phyloP scores from a whole-genome alignment of 2,888 invertebrate species.

The Elaeidobius kamerunicus region DNA sequence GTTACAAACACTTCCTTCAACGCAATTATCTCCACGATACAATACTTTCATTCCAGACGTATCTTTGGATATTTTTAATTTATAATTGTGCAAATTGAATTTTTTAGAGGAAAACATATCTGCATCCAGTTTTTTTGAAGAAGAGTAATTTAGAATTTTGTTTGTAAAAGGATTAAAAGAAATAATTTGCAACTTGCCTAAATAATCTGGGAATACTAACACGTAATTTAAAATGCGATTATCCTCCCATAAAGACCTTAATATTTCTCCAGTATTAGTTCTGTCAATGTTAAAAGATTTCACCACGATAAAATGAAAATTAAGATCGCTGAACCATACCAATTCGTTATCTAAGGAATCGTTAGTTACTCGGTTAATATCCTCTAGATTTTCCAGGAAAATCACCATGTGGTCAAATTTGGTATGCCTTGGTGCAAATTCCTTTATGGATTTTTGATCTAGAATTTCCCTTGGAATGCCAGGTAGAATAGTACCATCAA shows the following conservation, averaged over 20 bases:
- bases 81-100: conserved; percentile 8
- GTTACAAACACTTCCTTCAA: conserved; percentile 12
- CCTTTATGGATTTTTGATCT: conserved; percentile 3
- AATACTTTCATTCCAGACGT: not conserved
- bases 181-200: conserved; percentile 1
- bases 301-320: conserved; percentile 8
- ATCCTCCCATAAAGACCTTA: conserved; percentile 7
- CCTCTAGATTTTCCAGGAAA: conserved; percentile 5
- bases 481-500: too few species aligned
- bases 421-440: not conserved
- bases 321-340: conserved; percentile 12
- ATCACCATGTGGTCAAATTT: conserved; percentile 13
- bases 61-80: conserved; percentile 10
- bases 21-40: conserved; percentile 1
- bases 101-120: conserved; percentile 1
- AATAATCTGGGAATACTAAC: not conserved
- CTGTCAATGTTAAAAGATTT: not conserved
- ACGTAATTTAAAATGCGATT: conserved; percentile 13
- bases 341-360: conserved; percentile 7
- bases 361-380: not conserved
- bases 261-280: not conserved
- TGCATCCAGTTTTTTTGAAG: not conserved
- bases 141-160: not conserved
- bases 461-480: conserved; percentile 7
- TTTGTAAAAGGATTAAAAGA: conserved; percentile 9